phyloP scores from a whole-genome alignment of 2,797 vertebrate species.

The Martes flavigula region DNA sequence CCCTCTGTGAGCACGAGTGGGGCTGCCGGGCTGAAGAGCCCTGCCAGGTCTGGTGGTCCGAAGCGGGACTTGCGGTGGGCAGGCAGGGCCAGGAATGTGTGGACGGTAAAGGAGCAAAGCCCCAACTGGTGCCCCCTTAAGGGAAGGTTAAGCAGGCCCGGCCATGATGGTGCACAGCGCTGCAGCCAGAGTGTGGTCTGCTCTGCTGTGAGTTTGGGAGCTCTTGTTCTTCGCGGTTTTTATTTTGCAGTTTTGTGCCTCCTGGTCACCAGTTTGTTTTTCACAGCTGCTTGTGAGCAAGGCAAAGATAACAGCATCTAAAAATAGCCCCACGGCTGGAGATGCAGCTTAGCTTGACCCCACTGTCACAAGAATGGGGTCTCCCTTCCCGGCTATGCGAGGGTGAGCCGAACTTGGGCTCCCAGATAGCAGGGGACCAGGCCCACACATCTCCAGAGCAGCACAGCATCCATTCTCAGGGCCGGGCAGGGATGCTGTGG shows the following conservation, averaged over 20 bases:
- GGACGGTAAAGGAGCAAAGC: slow-evolving; percentile 27
- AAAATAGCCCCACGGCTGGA: slow-evolving; percentile 68
- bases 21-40: slow-evolving; percentile 23
- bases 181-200: slow-evolving; percentile 58
- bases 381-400: slow-evolving; percentile 35
- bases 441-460: background rate
- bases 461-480: background rate
- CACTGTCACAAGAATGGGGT: slow-evolving; percentile 51
- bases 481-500: background rate
- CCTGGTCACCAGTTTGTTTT: slow-evolving; percentile 75
- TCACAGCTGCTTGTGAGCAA: slow-evolving; percentile 72
- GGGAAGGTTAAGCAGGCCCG: slow-evolving; percentile 62
- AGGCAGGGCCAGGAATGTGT: background rate
- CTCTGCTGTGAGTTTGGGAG: slow-evolving; percentile 1
- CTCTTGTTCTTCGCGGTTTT: slow-evolving; percentile 61
- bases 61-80: slow-evolving; percentile 21
- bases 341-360: slow-evolving; percentile 70
- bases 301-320: slow-evolving; percentile 60
- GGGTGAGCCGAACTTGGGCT: background rate
- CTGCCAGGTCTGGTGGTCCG: background rate
- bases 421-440: background rate
- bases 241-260: slow-evolving; percentile 59
- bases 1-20: slow-evolving; percentile 15
- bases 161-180: slow-evolving; percentile 60
- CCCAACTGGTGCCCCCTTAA: background rate